These are phyloP conservation scores for Astropecten irregularis DNA, from an alignment of 53 echinoderm and acorn worm genomes.

Conservation along the genomic window DNA sequence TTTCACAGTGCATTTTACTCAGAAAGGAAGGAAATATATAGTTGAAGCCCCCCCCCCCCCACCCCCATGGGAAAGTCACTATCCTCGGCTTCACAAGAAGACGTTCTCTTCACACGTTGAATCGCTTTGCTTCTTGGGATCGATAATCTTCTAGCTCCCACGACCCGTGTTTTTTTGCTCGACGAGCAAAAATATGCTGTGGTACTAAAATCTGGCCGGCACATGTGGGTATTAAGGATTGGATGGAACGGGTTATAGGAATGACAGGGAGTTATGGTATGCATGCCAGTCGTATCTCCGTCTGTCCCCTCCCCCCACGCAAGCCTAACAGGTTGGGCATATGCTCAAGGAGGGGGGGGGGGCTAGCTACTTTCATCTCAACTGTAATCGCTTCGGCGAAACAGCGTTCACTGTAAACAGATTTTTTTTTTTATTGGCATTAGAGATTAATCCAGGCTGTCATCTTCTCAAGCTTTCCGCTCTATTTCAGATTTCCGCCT, in stretches of 20 bases:
- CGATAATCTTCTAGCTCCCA: slow-evolving; percentile 19
- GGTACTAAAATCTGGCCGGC: neutral
- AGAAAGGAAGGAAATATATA: no score
- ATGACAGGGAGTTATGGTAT: neutral
- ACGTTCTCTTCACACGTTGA: neutral
- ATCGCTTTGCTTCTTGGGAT: neutral
- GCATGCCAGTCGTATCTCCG: slow-evolving; percentile 20
- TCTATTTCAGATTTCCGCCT: no score
- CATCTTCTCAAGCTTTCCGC: no score
- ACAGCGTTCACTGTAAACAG: no score
- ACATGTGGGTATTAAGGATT: slow-evolving; percentile 15
- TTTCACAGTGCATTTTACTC: neutral
- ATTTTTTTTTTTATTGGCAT: no score
- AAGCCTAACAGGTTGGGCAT: slow-evolving; percentile 37
- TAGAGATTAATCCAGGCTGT: no score
- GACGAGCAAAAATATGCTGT: no score
- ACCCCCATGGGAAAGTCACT: neutral
- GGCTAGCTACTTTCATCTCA: no score
- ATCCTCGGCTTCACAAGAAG: neutral
- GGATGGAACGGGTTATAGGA: slow-evolving; percentile 1
- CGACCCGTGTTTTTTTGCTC: neutral
- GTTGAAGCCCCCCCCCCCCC: no score
- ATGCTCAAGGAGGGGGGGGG: neutral
- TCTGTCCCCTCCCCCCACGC: neutral
- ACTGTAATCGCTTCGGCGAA: no score